Base-by-base conservation (phyloP, 2,113 vertebrate species). In the Anseranas semipalmata region DNA sequence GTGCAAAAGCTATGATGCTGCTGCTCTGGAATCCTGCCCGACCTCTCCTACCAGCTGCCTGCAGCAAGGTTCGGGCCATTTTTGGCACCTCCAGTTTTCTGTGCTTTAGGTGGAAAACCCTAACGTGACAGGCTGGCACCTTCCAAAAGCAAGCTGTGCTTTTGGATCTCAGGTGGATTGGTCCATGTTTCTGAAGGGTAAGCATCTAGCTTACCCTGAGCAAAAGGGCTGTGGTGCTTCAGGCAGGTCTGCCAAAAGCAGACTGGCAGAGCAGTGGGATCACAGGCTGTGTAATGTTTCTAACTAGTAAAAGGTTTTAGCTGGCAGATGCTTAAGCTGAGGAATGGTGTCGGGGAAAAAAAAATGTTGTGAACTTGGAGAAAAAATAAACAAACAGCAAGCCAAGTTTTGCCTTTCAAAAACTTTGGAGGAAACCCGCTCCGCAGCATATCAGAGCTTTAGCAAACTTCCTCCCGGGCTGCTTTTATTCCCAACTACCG, bases 31-130 rank as follows among this genome's bases (percentile, higher is more conserved):
- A 93, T 96, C 95, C 86, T 91, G 90, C 92, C 96, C 18, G 2
- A 82, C 92, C 86, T 94, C 86, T 92, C 80, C 89, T 82, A 78
- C 92, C 76, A 75, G 86, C 84, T 4, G 35, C 93, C 91, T 95
- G 58, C 39, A 93, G 90, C 72, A 85, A 93, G 90, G 78, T 66
- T 93, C 1, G 0, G 60, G 73, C 90, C 3, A 50, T 7, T 88
- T 91, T 76, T 83, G 50, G 48, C 85, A 87, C 78, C 59, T 87
- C 50, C 37, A 53, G 37, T 85, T 93, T 90, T 87, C 87, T 65
- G 0, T 50, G 85, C 87, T 93, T 89, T 62, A 94, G 67, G 91
- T 91, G 82, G 85, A 85, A 88, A 96, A 91, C 83, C 55, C 33
- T 79, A 35, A 62, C n/a, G 19, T n/a, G 59, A 35, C 32, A 74